These are phyloP conservation scores for Athalia rosae DNA, from an alignment of 2,888 invertebrate species.

Conservation along the genomic window DNA sequence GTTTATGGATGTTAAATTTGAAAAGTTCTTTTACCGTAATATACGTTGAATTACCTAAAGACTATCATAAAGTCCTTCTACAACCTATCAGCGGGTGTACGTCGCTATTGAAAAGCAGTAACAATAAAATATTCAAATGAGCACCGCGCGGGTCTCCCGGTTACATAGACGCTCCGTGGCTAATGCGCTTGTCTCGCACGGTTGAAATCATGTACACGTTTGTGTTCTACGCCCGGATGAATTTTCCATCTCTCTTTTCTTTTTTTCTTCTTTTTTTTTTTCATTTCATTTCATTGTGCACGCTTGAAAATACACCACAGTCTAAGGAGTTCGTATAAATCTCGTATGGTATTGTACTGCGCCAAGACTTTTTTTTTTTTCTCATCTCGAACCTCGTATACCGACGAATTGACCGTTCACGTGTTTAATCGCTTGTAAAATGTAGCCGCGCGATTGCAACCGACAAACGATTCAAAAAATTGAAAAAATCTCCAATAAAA, in stretches of 20 bases:
- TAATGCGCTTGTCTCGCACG: constrained; percentile 55
- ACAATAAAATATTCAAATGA: constrained; percentile 64
- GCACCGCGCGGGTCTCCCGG: constrained; percentile 45
- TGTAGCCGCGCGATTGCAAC: constrained; percentile 42
- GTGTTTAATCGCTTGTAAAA: constrained; percentile 66
- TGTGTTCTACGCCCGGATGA: constrained; percentile 54
- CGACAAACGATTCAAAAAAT: constrained; percentile 53
- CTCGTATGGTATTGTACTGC: constrained; percentile 54
- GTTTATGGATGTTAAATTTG: constrained; percentile 20
- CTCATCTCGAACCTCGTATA: constrained; percentile 39
- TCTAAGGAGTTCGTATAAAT: too few species aligned
- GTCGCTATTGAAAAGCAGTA: constrained; percentile 56
- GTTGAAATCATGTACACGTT: constrained; percentile 55
- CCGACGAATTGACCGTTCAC: constrained; percentile 62
- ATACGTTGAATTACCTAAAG: constrained; percentile 51
- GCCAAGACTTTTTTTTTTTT: constrained; percentile 36
- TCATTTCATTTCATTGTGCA: background rate
- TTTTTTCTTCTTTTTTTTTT: constrained; percentile 37
- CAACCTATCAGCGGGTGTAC: constrained; percentile 53
- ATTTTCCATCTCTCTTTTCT: background rate
- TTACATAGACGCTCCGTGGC: constrained; percentile 48
- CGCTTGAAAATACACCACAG: too few species aligned
- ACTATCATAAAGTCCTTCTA: constrained; percentile 54
- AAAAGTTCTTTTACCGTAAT: constrained; percentile 24
- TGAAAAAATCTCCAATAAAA: background rate